These are phyloP conservation scores for Ctenodactylus gundi DNA, from an alignment of 2,113 vertebrate genomes.

Conservation along the genomic window DNA sequence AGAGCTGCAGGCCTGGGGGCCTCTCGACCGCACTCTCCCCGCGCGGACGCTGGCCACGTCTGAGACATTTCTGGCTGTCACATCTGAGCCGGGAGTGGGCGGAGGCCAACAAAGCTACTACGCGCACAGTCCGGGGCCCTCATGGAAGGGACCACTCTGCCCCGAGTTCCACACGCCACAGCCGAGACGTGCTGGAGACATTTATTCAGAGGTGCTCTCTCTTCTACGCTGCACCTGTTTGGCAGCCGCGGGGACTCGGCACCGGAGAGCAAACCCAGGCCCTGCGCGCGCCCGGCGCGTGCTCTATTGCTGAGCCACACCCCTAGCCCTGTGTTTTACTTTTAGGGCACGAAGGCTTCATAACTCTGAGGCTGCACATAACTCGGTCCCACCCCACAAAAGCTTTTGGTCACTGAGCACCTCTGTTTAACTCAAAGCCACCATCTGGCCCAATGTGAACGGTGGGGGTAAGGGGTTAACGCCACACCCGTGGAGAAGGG, in stretches of 20 bases:
- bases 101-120: background rate
- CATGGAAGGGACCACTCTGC: background rate
- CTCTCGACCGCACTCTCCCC: background rate
- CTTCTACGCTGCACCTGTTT: background rate
- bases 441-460: no score
- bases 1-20: no score
- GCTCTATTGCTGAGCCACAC: background rate
- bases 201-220: no score
- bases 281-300: background rate
- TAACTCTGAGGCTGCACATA: fast-evolving
- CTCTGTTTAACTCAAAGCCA: no score
- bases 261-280: no score
- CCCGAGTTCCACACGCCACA: fast-evolving
- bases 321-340: fast-evolving
- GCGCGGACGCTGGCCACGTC: background rate
- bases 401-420: background rate
- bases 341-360: fast-evolving
- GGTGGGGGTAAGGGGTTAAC: no score
- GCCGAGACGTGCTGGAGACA: background rate
- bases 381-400: background rate
- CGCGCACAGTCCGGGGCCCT: fast-evolving
- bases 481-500: no score
- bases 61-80: background rate
- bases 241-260: background rate
- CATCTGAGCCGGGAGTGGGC: background rate